Base-by-base conservation (phyloP, 2,888 invertebrate species). In the Aleiodes testaceus region DNA sequence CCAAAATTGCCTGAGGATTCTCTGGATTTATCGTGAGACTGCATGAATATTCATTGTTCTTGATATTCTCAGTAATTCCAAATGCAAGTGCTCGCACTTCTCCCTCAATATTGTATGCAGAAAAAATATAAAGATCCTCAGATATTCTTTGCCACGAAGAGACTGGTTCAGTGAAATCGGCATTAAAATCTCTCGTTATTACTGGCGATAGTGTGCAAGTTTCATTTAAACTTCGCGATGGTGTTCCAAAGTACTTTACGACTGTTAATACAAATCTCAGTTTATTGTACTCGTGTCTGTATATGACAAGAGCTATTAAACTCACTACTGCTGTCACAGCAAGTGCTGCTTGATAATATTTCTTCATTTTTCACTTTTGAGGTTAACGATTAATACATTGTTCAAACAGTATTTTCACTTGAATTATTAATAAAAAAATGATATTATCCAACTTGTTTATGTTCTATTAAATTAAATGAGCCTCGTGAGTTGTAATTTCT, bases 211-310 rank as follows among this genome's bases (percentile, higher is more conserved):
- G 76, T 42, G 78, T 78, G 3, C 91, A 91, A 72, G 90, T 90
- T 26, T 88, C 87, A 63, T 90, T 53, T 22, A 20, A 22, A n/a
- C 63, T 72, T 26, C 89, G 84, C 7, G 91, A 91, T 0, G 93
- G 92, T 75, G 92, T 92, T 0, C 96, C 95, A 82, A 96, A 96
- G 83, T 95, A 95, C 85, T 95, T 95, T 4, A 96, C 91, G 7
- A 95, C 95, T 88, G 95, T 94, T 12, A 96, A 86, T 0, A 96
- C 95, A 87, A 95, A 95, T 76, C 95, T 91, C 0, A 96, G 88
- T 53, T 93, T 92, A 84, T 94, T 94, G 82, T 96, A 96, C 86
- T 96, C 95, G 80, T 94, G 95, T 74, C 95, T 92, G 85, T 96
- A 96, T 82, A 96, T 91, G 20, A 96, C 88, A 75, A 96, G 89